Evolutionary conservation across 2,888 invertebrate species (phyloP), one percentile per base, ranked within the genome.

Genomic region (Campoplex capitator): DNA sequence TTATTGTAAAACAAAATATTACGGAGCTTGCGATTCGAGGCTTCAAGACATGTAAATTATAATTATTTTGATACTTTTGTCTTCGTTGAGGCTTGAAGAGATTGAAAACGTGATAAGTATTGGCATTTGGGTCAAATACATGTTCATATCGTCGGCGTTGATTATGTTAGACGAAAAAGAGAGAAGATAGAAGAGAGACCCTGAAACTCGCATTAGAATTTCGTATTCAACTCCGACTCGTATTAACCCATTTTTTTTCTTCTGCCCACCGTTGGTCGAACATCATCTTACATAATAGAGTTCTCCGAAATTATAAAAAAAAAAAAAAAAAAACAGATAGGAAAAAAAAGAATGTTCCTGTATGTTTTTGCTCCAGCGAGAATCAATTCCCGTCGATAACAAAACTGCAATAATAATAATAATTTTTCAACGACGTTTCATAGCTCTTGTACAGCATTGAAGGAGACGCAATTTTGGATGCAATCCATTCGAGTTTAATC

Each of bases 41-140:
- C 73, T 32, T 6, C 9, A 35, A 32, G 13, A 16, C 23, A 54
- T n/a, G 35, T 51, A 9, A 23, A 1, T 54, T 38, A 54, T 51
- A 1, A 42, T 28, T 28, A 28, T 51, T 77, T 74, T 54, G 68
- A 38, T 73, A 18, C 48, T 68, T 56, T 32, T 32, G 35, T 45
- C 45, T 58, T 32, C 56, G 28, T 45, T 56, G 13, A 73, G 7
- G 7, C 78, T 73, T 3, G 28, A 75, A 62, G 23, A 78, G 88
- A 88, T 89, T 51, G 81, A 68, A 56, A 83, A 68, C 78, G 73
- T 73, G 79, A 85, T 86, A 82, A 82, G 80, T 45, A 62, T 75
- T 56, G 62, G 62, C 75, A 58, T 62, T 86, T 78, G 56, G 70
- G 56, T 74, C 54, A 65, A 54, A 48, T 32, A 48, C 56, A 23